Evolutionary conservation across 2,888 invertebrate genomes (phyloP).

Genomic region (Drosophila longiperda): DNA sequence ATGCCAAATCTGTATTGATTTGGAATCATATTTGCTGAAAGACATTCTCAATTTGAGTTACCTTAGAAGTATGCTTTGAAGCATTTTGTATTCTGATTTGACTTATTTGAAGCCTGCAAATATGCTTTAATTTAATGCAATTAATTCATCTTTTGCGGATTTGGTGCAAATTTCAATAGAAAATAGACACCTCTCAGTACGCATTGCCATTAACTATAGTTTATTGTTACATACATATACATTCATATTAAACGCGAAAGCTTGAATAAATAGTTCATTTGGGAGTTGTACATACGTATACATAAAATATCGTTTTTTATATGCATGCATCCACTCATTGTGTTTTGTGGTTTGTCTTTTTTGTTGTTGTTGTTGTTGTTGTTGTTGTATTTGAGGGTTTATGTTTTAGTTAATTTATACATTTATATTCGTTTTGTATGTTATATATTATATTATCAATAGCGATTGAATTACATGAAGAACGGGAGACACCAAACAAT

Average conservation of each 20-base stretch:
- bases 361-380: not conserved
- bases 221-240: conserved; percentile 50
- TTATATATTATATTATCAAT: conserved; percentile 27
- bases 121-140: not conserved
- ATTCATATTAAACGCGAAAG: conserved; percentile 30
- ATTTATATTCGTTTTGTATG: conserved; percentile 27
- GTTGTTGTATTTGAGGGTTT: conserved; percentile 12
- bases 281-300: conserved; percentile 16
- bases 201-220: conserved; percentile 38
- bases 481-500: conserved; percentile 21
- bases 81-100: not conserved
- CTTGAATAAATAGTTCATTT: conserved; percentile 28
- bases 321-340: conserved; percentile 6
- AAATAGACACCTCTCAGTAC: not conserved
- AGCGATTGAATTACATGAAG: conserved; percentile 27
- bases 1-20: not conserved
- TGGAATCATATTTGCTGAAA: not conserved
- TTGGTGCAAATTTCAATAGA: not conserved
- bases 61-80: not conserved
- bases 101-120: not conserved
- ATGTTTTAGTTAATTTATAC: conserved; percentile 38
- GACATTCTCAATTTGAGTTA: not conserved
- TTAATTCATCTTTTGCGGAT: not conserved
- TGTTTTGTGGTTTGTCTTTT: conserved; percentile 13
- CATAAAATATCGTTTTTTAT: conserved; percentile 11